These are phyloP conservation scores for Cephus sareptanus DNA, from an alignment of 2,888 invertebrate species.

Conservation along the genomic window DNA sequence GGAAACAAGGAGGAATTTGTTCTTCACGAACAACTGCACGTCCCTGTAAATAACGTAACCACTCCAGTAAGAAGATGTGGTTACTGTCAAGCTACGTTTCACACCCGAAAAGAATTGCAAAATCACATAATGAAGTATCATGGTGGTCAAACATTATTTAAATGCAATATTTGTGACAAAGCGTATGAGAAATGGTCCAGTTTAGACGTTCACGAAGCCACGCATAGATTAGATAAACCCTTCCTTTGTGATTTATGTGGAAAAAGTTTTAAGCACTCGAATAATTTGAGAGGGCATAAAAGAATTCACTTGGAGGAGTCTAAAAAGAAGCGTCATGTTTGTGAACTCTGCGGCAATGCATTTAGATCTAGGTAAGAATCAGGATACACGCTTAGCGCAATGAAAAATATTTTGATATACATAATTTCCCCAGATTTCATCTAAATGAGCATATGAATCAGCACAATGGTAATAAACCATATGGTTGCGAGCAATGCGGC, in stretches of 20 bases:
- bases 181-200: constrained; percentile 53
- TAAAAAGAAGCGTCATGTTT: constrained; percentile 58
- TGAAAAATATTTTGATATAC: neutral
- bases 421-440: constrained; percentile 58
- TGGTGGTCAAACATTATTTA: constrained; percentile 39
- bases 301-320: constrained; percentile 55
- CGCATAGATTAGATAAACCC: constrained; percentile 53
- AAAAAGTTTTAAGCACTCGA: constrained; percentile 59
- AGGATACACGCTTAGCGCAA: neutral
- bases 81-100: constrained; percentile 38
- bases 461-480: constrained; percentile 60
- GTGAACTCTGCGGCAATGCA: constrained; percentile 65
- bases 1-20: constrained; percentile 19
- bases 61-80: constrained; percentile 41
- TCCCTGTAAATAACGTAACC: constrained; percentile 2
- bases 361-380: constrained; percentile 60
- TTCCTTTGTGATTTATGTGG: constrained; percentile 62
- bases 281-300: constrained; percentile 58
- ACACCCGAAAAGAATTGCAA: constrained; percentile 43
- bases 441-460: constrained; percentile 67
- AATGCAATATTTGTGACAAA: constrained; percentile 51
- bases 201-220: constrained; percentile 56
- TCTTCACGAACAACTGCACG: constrained; percentile 16
- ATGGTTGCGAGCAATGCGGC: constrained; percentile 63
- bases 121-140: constrained; percentile 47